Conservation (phyloP, 2,113 vertebrate genomes). For the Lathamus discolor region DNA sequence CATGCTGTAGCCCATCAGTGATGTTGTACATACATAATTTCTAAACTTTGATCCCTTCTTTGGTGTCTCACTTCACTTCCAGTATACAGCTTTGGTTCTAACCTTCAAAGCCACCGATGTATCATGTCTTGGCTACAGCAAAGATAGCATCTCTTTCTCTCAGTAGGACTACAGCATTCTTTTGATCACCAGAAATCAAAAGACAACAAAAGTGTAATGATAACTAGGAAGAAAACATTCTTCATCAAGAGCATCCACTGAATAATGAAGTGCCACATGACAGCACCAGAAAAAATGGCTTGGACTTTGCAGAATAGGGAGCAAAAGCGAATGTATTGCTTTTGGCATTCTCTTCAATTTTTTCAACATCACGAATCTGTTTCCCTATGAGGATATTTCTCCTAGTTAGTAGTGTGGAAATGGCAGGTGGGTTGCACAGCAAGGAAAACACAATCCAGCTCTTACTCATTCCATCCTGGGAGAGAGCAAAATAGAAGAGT, state of each 20-base stretch:
- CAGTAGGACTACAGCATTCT: background rate
- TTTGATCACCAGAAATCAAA: constrained; percentile 49
- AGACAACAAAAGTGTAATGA: background rate
- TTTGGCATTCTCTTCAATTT: background rate
- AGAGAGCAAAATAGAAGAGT: background rate
- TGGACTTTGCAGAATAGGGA: background rate
- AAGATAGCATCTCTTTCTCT: background rate
- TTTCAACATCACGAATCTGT: background rate
- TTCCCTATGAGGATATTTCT: background rate
- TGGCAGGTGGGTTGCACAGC: background rate
- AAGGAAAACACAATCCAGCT: background rate
- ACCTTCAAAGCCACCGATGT: constrained; percentile 17
- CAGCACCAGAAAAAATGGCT: background rate
- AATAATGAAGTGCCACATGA: background rate
- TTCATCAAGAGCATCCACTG: background rate
- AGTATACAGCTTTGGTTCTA: background rate
- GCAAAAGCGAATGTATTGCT: background rate
- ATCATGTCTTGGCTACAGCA: background rate
- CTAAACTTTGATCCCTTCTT: constrained; percentile 24
- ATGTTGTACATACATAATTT: background rate
- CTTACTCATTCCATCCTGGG: background rate
- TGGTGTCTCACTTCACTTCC: constrained; percentile 1
- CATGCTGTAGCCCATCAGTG: background rate
- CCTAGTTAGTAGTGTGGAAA: background rate
- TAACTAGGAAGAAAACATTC: background rate